These are phyloP conservation scores for Onthophagus taurus DNA, from an alignment of 1,140 invertebrate genomes.

Conservation along the genomic window DNA sequence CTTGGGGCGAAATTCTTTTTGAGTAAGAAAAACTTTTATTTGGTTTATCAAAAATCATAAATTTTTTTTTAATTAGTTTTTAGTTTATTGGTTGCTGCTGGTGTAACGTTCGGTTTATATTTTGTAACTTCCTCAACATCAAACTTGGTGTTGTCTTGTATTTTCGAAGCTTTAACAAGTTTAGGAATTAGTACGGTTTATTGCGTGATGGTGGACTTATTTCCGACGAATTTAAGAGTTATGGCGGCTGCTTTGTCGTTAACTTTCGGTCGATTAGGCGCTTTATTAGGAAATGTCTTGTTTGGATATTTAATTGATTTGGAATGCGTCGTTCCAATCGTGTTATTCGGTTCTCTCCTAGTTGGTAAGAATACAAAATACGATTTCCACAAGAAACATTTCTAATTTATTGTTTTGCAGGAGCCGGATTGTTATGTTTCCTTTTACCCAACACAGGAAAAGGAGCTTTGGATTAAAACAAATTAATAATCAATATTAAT, in stretches of 20 bases:
- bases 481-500: background rate
- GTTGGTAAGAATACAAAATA: conserved; percentile 45
- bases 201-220: conserved; percentile 65
- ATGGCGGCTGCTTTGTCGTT: conserved; percentile 65
- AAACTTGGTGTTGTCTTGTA: conserved; percentile 62
- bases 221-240: conserved; percentile 68
- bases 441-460: conserved; percentile 56
- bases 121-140: conserved; percentile 58
- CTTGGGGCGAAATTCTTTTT: conserved; percentile 66
- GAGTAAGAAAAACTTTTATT: conserved; percentile 40
- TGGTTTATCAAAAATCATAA: background rate
- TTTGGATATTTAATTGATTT: conserved; percentile 65
- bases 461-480: conserved; percentile 51
- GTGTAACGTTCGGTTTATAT: conserved; percentile 67
- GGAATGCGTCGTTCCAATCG: conserved; percentile 58
- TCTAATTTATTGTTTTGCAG: conserved; percentile 40
- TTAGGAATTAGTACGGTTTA: conserved; percentile 64
- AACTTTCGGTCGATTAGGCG: conserved; percentile 61
- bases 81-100: conserved; percentile 58
- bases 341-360: conserved; percentile 56
- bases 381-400: conserved; percentile 10
- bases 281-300: conserved; percentile 55
- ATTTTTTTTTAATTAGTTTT: conserved; percentile 46
- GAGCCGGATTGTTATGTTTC: conserved; percentile 54
- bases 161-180: conserved; percentile 66